Base-by-base conservation (phyloP, 2,888 invertebrate species). In the Malthinus flaveolus region DNA sequence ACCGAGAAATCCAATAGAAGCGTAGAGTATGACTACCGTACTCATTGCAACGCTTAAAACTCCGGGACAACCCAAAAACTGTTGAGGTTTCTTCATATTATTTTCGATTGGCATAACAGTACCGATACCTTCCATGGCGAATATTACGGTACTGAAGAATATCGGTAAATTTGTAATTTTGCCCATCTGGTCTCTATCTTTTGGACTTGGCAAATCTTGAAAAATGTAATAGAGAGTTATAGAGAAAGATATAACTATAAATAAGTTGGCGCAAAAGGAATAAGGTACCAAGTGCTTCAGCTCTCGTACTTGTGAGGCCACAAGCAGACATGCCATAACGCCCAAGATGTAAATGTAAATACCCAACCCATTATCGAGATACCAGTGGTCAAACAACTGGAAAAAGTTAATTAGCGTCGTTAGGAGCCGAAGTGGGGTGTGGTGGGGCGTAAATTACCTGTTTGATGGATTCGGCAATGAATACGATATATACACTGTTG, bases 41-140 rank as follows among this genome's bases (percentile, higher is more conserved):
- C 85, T 78, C 93, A 97, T 96, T 0, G 94, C 91, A 0, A 89
- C 85, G 68, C 94, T 95, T 0, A 97, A 80, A 0, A 95, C 93
- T 8, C 97, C 93, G 0, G 90, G 91, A 63, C 88, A 88, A 3
- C 88, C 87, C 33, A 95, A 84, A 73, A 92, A 92, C 63, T 90
- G 88, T 56, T 88, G 82, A 0, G 94, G 94, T 51, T 88, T 87
- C 12, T 83, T 84, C 95, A 97, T 96, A 44, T 90, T 90, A 75
- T 96, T 96, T 78, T 97, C 96, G n/a, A 97, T 87, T 0, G 97
- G 97, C 84, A 97, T 88, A 8, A 97, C 91, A 48, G 90, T 91
- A 42, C 93, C 93, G 65, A 98, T 97, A 45, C 94, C 95, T 81
- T 99, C 98, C 87, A 98, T 97, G 1, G 98, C 95, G 75, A 97